Percentiles rank a stretch among this genome's conserved stretches.
Evolutionary conservation across 2,113 vertebrate species (phyloP).

Genomic region (Grammomys dolichurus): DNA sequence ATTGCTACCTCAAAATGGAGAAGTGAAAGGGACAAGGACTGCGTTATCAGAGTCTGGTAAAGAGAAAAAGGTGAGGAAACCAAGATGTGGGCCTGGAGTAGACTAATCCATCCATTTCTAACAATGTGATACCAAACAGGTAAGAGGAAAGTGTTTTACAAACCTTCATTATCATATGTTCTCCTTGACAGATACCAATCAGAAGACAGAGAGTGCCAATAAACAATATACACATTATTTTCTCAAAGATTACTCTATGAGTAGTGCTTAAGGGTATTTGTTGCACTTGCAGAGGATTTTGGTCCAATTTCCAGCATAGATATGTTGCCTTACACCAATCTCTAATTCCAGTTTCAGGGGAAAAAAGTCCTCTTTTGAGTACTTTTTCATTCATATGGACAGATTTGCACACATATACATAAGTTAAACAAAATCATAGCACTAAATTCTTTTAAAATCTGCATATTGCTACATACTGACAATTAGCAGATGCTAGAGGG

Average conservation of each 20-base stretch:
- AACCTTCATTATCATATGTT: not conserved
- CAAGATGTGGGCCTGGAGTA: not conserved
- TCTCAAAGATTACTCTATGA: not conserved
- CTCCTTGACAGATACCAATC: not conserved
- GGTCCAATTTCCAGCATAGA: not conserved
- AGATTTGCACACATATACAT: not conserved
- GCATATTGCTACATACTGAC: not conserved
- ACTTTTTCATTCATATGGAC: not conserved
- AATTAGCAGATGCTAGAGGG: not conserved
- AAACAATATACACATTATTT: not conserved
- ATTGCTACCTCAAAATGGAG: not conserved
- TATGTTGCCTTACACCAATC: not conserved
- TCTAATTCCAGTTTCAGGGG: not conserved
- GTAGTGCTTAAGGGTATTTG: not conserved
- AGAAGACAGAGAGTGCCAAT: not conserved
- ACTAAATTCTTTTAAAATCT: not conserved
- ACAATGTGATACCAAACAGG: not conserved
- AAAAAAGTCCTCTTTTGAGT: no score
- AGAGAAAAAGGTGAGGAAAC: not conserved
- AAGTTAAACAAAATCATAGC: not conserved
- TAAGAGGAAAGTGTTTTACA: not conserved
- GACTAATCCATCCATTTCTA: not conserved
- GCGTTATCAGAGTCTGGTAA: not conserved
- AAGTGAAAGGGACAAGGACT: not conserved
- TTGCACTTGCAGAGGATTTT: not conserved